Evolutionary conservation across 2,797 vertebrate species (phyloP), one percentile per base, ranked within the genome.

Genomic region (Characodon lateralis): DNA sequence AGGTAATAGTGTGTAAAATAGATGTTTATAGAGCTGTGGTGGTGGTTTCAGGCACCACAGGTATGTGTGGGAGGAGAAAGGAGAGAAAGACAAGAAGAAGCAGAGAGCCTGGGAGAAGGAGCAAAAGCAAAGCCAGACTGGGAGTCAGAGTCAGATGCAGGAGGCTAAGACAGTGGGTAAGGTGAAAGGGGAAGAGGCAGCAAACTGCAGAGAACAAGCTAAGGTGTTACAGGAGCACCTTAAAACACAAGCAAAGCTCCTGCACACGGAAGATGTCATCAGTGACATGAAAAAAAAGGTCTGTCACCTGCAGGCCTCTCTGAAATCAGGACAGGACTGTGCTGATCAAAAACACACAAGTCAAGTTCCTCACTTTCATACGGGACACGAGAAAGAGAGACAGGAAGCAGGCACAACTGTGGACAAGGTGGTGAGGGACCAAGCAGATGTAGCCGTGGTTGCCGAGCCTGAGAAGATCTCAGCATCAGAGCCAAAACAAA

Each of bases 31-130:
- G 89, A 91, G 76, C 78, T 85, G 39, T 73, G 76, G 74, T 83
- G 85, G 82, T 92, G 88, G 78, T 91, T 91, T 86, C 85, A 96
- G 94, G 66, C 92, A 92, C 55, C 93, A 93, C 28, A 90, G 83
- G 58, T 28, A 81, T 73, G 74, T 89, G 56, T 89, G 92, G 88
- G 92, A 93, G 93, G 93, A 94, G 86, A 87, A 63, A 85, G 88
- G 88, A 81, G 90, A 92, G 80, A 89, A 89, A 82, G 82, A 93
- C 78, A 81, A 92, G 55, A 92, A 93, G 68, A 85, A 50, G 24
- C 24, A 65, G 85, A 89, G 86, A 87, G 68, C 76, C 72, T 50
- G 68, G 73, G 87, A 92, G 73, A 90, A 88, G 71, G 84, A 93
- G 71, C 73, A 83, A 66, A 91, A 90, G 39, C 88, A 85, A 75